Conservation (phyloP, 2,113 vertebrate genomes). For the Perognathus longimembris region DNA sequence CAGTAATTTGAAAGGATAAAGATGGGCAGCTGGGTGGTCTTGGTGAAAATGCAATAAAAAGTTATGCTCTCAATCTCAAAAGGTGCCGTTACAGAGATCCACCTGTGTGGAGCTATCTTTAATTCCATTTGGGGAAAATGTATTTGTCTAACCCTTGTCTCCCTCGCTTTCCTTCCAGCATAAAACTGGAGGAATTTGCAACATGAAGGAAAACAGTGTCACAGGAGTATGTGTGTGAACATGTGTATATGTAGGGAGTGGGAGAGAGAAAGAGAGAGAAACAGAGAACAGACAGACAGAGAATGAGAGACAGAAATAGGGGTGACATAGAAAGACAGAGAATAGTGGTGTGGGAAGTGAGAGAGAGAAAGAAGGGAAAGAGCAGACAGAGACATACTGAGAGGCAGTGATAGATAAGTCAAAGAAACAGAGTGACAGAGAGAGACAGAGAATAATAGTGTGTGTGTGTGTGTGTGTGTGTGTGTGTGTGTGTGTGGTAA, state of each 20-base stretch:
- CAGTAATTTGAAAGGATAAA: slow-evolving; percentile 63
- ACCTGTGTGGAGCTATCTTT: slow-evolving; percentile 78
- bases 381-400: neutral
- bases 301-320: neutral
- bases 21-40: slow-evolving; percentile 29
- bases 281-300: neutral
- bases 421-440: no score
- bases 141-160: slow-evolving; percentile 65
- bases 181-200: slow-evolving; percentile 33
- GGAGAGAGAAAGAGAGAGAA: neutral
- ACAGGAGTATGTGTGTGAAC: neutral
- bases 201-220: slow-evolving; percentile 9
- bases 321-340: neutral
- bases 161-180: slow-evolving; percentile 42
- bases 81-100: neutral
- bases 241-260: neutral
- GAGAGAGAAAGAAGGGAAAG: neutral
- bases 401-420: neutral
- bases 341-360: neutral
- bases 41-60: slow-evolving; percentile 61
- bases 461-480: neutral
- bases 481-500: neutral
- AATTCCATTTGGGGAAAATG: slow-evolving; percentile 59
- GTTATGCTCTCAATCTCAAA: slow-evolving; percentile 58
- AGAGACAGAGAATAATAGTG: neutral